Evolutionary conservation across 2,113 vertebrate species (phyloP), one percentile per base, ranked within the genome.

Genomic region (Dromas ardeola): DNA sequence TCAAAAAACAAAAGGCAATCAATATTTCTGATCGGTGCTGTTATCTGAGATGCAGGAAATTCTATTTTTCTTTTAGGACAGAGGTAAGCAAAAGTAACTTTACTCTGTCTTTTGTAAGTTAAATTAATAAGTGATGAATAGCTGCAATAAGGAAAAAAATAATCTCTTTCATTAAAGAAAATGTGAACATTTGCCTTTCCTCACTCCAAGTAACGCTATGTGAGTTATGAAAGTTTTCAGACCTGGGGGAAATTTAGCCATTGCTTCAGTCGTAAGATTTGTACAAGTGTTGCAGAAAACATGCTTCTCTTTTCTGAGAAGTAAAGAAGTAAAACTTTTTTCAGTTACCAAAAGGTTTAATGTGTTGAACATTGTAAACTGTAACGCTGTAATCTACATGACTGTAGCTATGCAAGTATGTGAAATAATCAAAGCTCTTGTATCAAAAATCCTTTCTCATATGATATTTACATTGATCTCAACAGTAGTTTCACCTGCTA

Each of bases 41-140:
- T 96, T 96, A 90, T 91, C 45, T 47, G 66, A 91, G 63, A 71
- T 72, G 26, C 40, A 81, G 42, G 62, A 83, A 84, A 86, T 90
- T 78, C 63, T 90, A 15, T 65, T 95, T 95, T 85, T 78, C 14
- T 80, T 72, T 62, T 81, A 86, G 49, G 81, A 87, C 56, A 90
- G 78, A 84, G 47, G 38, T 80, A 89, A 85, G 36, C 12, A 63
- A 91, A 95, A 87, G 21, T 66, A 91, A 72, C 63, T 58, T 18
- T 58, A 81, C 20, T 49, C 67, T 85, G 13, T 82, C 67, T 77
- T 70, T 81, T 65, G 52, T 86, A 93, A 92, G 74, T 43, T 88
- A 95, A 96, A 95, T 94, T 72, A 65, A 15, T 90, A 89, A 77
- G 19, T 78, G 71, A 88, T 84, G 30, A 86, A 92, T 69, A 95